Percentiles rank a stretch among this genome's conserved stretches.
These are phyloP conservation scores for Leucophenga montana DNA, from an alignment of 2,888 invertebrate species.

Conservation along the genomic window DNA sequence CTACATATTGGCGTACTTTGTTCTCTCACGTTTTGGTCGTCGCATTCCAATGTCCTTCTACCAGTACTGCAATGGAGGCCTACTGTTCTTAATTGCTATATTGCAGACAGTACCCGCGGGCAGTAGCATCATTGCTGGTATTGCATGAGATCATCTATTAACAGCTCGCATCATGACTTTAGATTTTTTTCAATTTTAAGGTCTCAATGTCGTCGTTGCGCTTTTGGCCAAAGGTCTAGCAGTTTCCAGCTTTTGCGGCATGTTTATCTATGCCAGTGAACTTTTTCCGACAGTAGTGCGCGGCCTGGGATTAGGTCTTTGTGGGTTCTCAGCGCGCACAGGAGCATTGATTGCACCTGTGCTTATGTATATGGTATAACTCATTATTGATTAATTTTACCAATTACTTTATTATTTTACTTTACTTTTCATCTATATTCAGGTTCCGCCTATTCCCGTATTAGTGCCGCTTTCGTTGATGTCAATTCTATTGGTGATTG, in stretches of 20 bases:
- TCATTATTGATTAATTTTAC: background rate
- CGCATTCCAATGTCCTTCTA: conserved; percentile 71
- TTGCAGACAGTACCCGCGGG: conserved; percentile 37
- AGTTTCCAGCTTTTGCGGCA: conserved; percentile 73
- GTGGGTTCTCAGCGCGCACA: conserved; percentile 73
- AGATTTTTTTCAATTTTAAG: conserved; percentile 32
- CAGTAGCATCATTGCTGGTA: conserved; percentile 32
- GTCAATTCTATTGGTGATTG: conserved; percentile 40
- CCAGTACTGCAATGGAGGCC: conserved; percentile 70
- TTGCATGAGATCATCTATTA: background rate
- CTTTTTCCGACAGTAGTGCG: conserved; percentile 71
- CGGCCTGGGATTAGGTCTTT: conserved; percentile 72
- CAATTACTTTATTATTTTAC: background rate
- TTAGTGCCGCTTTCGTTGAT: conserved; percentile 46
- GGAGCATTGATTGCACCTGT: conserved; percentile 74
- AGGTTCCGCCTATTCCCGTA: conserved; percentile 34
- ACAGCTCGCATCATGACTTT: background rate
- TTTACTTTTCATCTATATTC: background rate
- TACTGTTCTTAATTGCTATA: conserved; percentile 71
- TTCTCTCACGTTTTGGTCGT: conserved; percentile 72
- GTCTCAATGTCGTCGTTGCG: conserved; percentile 51
- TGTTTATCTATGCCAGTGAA: conserved; percentile 71
- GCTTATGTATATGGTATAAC: conserved; percentile 61
- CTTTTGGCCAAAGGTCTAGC: conserved; percentile 73
- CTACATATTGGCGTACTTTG: conserved; percentile 70